phyloP scores from a whole-genome alignment of 1,140 invertebrate genomes.

The Trachymyrmex cornetzi region DNA sequence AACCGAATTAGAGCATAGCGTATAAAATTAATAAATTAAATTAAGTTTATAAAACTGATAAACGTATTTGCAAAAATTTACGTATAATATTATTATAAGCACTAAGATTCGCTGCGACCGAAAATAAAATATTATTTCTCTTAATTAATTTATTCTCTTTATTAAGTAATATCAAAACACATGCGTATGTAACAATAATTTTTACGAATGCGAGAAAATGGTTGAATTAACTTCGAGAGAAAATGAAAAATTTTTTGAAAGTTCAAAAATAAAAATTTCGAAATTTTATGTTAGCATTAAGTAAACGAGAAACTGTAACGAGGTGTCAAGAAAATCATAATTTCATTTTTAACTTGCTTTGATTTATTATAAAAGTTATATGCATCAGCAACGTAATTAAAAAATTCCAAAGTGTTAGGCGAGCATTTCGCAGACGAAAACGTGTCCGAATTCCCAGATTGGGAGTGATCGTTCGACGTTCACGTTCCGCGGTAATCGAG shows the following conservation, averaged over 20 bases:
- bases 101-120: no score
- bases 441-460: conserved; percentile 1
- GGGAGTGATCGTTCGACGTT: conserved; percentile 13
- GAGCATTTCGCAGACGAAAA: conserved; percentile 17
- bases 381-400: neutral
- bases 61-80: no score
- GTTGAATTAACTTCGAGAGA: neutral
- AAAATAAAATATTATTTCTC: no score
- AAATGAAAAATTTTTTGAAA: neutral
- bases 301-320: neutral
- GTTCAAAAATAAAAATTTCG: neutral
- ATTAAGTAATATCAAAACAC: neutral
- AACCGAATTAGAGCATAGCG: no score
- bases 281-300: conserved; percentile 12
- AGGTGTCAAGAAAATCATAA: neutral
- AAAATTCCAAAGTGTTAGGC: conserved; percentile 3
- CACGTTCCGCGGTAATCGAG: conserved; percentile 16
- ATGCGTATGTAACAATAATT: neutral
- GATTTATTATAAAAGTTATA: conserved; percentile 16
- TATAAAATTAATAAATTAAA: no score
- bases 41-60: no score
- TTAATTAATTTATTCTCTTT: neutral
- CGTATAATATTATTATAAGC: no score
- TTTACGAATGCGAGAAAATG: neutral
- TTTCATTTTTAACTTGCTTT: neutral